These are phyloP conservation scores for Pseudachorutes palmiensis DNA, from an alignment of 1,140 invertebrate genomes.

Conservation along the genomic window DNA sequence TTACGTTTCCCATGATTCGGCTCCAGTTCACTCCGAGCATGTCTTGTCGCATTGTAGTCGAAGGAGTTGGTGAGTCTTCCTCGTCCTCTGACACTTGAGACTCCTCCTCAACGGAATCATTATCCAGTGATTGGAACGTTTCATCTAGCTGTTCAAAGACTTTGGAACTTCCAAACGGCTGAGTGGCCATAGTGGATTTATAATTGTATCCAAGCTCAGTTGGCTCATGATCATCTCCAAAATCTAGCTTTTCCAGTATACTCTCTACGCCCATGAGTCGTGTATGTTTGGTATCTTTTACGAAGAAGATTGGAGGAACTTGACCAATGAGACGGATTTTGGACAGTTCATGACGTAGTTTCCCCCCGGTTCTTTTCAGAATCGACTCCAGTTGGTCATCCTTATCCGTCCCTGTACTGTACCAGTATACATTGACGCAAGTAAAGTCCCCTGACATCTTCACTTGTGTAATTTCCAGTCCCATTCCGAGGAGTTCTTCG, in stretches of 20 bases:
- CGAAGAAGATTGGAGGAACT: constrained; percentile 61
- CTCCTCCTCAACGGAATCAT: constrained; percentile 3
- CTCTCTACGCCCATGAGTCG: constrained; percentile 50
- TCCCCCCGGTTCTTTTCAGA: constrained; percentile 48
- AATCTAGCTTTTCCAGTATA: constrained; percentile 51
- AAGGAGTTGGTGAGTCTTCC: constrained; percentile 41
- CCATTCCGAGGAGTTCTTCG: constrained; percentile 50
- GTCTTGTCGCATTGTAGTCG: constrained; percentile 57
- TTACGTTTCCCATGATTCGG: constrained; percentile 48
- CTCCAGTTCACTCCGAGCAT: constrained; percentile 60
- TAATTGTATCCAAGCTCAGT: constrained; percentile 44
- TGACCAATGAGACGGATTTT: constrained; percentile 59
- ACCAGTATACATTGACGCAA: constrained; percentile 59
- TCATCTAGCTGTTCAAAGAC: too few relatives aligned
- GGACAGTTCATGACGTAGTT: constrained; percentile 58
- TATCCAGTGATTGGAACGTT: constrained; percentile 40
- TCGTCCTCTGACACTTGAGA: constrained; percentile 40
- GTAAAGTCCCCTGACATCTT: constrained; percentile 56
- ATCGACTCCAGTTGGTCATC: constrained; percentile 45
- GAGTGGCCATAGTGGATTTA: constrained; percentile 45
- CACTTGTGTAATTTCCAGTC: constrained; percentile 60
- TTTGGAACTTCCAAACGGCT: constrained; percentile 45
- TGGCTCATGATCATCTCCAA: constrained; percentile 52
- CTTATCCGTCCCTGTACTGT: constrained; percentile 44
- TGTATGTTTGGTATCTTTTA: constrained; percentile 53